Evolutionary conservation across 2,113 vertebrate species (phyloP), one percentile per base, ranked within the genome.

Genomic region (Tor tambroides): DNA sequence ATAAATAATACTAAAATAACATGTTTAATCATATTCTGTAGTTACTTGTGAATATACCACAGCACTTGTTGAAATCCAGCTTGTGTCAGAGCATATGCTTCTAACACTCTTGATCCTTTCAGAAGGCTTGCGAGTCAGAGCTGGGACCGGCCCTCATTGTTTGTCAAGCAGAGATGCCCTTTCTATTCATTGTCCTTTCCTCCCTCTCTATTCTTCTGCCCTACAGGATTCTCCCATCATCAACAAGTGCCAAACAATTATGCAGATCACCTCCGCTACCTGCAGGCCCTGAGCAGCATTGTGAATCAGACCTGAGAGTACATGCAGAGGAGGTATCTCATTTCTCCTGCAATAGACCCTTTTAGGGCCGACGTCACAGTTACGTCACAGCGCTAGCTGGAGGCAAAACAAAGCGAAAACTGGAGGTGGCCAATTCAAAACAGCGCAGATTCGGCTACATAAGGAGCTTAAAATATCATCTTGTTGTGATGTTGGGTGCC

Each of bases 201-300:
- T 86, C 83, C 85, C 51, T 65, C 83, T 76, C 83, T 72, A 21
- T 41, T 77, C 19, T 23, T 67, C 28, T 80, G 56, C 74, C 51
- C 28, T 69, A n/a, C 80, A 88, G 61, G 26, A 21, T 67, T 12
- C 83, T 61, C 63, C 80, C 51, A 11, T 35, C 65, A 56, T 79
- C 85, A 71, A 51, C 77, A 80, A 80, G 85, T 71, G 76, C 76
- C 35, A 59, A 74, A 43, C 28, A 43, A 87, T 87, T 87, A 87
- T 87, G 85, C 85, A 87, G 65, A 87, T 87, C 85, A 46, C 23
- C 79, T 8, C 10, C 54, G 23, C 67, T 87, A 72, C 65, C 85
- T 63, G 69, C 79, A 72, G 67, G 85, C 79, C 28, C 2, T 78
- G 49, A 79, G 32, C 8, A 51, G 15, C 51, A 74, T 51, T 6